Evolutionary conservation across 2,113 vertebrate genomes (phyloP), one percentile per base, ranked within the genome.

Genomic region (Oreochromis tanganicae): DNA sequence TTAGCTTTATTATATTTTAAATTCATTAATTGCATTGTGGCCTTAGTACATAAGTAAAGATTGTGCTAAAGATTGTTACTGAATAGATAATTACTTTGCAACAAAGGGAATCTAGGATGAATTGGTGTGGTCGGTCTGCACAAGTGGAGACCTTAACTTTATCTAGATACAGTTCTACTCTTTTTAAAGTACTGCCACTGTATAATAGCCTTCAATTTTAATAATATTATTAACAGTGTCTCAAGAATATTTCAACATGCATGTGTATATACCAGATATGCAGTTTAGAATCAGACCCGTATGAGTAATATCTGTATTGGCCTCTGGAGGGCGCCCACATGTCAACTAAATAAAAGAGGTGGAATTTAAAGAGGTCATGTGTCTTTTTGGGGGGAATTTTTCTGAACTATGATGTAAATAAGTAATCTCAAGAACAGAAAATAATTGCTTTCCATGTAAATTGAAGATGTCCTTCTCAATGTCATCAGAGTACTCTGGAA

Each of bases 371-470:
- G 4, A 29, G 27, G 1, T 59, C 13, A 16, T 59, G 56, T 59
- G 34, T 36, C 8, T 36, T 7, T 34, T 34, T 34, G 32, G 27
- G 21, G 55, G 27, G 56, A 57, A 24, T 29, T 57, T 29, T 57
- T 57, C 56, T 57, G 56, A 57, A 29, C 56, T 57, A 57, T 57
- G 56, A 57, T 29, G 56, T 59, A 59, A 59, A 59, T 59, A 16
- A 59, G 56, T 59, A 29, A 59, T 59, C 13, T 59, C 56, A 59
- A 59, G 56, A 29, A 59, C 56, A 59, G 56, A 59, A 57, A 59
- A 29, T 57, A 29, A 59, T 29, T 59, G 13, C 13, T 59, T 59
- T 29, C 13, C 4, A 0, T 59, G 13, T 59, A 59, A 57, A 57
- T 14, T 9, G 24, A 57, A 59, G 56, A 59, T 59, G 56, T 59